phyloP scores from a whole-genome alignment of 2,888 invertebrate genomes.

The Tachystola acroxantha region DNA sequence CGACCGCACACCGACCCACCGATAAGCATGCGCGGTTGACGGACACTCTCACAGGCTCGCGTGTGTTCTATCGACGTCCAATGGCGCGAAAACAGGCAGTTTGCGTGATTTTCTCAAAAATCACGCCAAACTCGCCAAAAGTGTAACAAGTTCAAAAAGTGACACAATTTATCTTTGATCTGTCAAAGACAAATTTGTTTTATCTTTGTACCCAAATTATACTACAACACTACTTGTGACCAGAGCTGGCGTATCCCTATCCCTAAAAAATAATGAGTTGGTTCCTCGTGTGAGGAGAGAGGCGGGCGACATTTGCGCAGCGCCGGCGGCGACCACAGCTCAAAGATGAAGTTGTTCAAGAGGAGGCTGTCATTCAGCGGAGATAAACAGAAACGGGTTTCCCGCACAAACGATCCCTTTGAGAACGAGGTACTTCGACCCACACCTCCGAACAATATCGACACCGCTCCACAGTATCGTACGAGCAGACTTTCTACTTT shows the following conservation, averaged over 20 bases:
- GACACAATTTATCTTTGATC: slow-evolving; percentile 38
- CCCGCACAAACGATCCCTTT: slow-evolving; percentile 65
- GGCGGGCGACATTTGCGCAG: slow-evolving; percentile 30
- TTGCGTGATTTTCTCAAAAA: slow-evolving; percentile 41
- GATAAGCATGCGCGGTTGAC: slow-evolving; percentile 33
- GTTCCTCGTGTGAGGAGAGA: slow-evolving; percentile 33
- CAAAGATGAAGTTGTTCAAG: slow-evolving; percentile 72
- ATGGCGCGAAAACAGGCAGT: slow-evolving; percentile 45
- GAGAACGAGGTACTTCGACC: slow-evolving; percentile 61
- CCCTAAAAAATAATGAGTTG: slow-evolving; percentile 33
- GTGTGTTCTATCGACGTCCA: slow-evolving; percentile 19
- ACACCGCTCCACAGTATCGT: slow-evolving; percentile 8
- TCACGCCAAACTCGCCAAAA: slow-evolving; percentile 32
- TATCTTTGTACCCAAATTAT: slow-evolving; percentile 16
- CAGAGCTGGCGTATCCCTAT: slow-evolving; percentile 18
- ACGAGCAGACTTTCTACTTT: slow-evolving; percentile 10
- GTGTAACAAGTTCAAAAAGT: slow-evolving; percentile 21
- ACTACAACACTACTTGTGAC: slow-evolving; percentile 6
- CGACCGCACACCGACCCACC: slow-evolving; percentile 48
- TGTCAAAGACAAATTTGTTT: slow-evolving; percentile 34
- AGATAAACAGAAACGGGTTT: slow-evolving; percentile 71
- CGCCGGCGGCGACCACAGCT: slow-evolving; percentile 31
- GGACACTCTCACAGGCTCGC: slow-evolving; percentile 19
- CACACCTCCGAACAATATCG: slow-evolving; percentile 19
- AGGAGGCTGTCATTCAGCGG: slow-evolving; percentile 70